These are phyloP conservation scores for Australoheros facetus DNA, from an alignment of 2,797 vertebrate genomes.

Conservation along the genomic window DNA sequence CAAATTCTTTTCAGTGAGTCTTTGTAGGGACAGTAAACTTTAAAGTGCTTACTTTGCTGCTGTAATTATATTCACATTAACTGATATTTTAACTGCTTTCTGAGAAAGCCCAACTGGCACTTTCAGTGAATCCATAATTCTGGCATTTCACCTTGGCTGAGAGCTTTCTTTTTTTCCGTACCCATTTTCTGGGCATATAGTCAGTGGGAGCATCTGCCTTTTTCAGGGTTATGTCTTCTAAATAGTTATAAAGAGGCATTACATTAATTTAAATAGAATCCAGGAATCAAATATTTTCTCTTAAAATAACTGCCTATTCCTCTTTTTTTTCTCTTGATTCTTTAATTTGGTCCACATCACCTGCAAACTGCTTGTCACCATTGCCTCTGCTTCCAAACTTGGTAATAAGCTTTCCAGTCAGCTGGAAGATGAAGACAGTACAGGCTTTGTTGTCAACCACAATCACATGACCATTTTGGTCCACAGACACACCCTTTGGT, in stretches of 20 bases:
- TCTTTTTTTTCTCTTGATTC: not conserved
- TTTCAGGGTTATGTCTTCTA: no score
- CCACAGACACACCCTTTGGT: conserved; percentile 96
- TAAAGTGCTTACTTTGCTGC: no score
- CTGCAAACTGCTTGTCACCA: conserved; percentile 99
- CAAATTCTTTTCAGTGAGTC: no score
- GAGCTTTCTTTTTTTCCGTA: no score
- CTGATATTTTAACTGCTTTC: no score
- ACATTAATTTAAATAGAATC: not conserved
- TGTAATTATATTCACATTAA: no score
- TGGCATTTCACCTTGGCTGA: no score
- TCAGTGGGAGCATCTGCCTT: no score
- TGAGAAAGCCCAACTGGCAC: no score
- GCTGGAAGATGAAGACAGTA: conserved; percentile 97
- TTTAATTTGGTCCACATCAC: conserved; percentile 45
- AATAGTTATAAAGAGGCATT: not conserved
- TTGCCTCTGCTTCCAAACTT: conserved; percentile 97
- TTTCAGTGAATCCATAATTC: no score
- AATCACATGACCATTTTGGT: conserved; percentile 96
- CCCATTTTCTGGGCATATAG: no score
- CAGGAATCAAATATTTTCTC: not conserved
- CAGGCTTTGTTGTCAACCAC: conserved; percentile 99
- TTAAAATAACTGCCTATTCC: not conserved
- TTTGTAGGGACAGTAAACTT: no score
- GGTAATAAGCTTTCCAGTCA: conserved; percentile 93